Evolutionary conservation across 37 sponge, comb jelly and placozoan species (phyloP).

Genomic region (Oopsacas minuta): DNA sequence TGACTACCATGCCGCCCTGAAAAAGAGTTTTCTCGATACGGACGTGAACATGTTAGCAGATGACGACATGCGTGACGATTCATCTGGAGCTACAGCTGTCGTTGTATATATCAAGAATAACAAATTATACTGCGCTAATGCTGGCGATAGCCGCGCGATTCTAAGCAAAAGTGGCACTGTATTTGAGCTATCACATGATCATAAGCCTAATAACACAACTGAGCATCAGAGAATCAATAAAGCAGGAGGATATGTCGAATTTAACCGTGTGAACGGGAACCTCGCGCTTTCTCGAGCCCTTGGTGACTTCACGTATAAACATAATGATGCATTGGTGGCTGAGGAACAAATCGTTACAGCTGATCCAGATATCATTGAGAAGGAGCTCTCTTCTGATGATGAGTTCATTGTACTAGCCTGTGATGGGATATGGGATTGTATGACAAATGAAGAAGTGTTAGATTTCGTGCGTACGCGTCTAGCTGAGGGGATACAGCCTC

Average conservation of each 20-base stretch:
- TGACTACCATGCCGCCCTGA: constrained; percentile 25
- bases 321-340: constrained; percentile 26
- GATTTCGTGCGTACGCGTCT: constrained; percentile 65
- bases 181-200: constrained; percentile 63
- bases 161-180: constrained; percentile 45
- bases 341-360: constrained; percentile 86
- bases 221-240: constrained; percentile 53
- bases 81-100: constrained; percentile 67
- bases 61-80: constrained; percentile 18
- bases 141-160: constrained; percentile 76
- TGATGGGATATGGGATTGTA: constrained; percentile 94
- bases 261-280: constrained; percentile 82
- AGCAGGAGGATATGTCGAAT: constrained; percentile 86
- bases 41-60: constrained; percentile 36
- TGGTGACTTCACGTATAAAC: constrained; percentile 86
- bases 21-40: constrained; percentile 27
- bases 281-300: constrained; percentile 84
- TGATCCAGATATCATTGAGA: constrained; percentile 46
- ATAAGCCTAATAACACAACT: constrained; percentile 64
- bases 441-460: constrained; percentile 69
- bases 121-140: constrained; percentile 72
- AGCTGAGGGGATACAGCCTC: constrained; percentile 34
- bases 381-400: constrained; percentile 37
- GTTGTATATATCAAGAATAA: constrained; percentile 44
- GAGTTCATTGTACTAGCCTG: constrained; percentile 87